Base-by-base conservation (phyloP, 2,113 vertebrate species). In the Cynoglossus semilaevis region DNA sequence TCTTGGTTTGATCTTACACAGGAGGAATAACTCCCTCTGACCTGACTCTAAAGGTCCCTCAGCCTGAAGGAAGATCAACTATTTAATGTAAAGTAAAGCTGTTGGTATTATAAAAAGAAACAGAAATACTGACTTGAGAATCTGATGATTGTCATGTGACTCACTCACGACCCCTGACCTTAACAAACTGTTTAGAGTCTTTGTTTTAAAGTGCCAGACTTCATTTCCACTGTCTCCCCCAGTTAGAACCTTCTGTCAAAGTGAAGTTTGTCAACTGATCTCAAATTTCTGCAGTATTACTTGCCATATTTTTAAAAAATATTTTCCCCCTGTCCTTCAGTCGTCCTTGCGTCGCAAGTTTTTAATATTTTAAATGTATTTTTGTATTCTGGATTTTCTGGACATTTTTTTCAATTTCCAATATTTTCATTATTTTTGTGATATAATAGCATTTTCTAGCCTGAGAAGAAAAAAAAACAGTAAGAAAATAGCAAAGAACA, bases 81-180 rank as follows among this genome's bases (percentile, higher is more conserved):
- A 52, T 69, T 5, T 41, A 38, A 8, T 51, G 19, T 6, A 29
- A 60, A 51, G 46, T 59, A 53, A 52, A 64, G 34, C 34, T 9
- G 45, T 29, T 16, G 42, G 58, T 53, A 5, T 43, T n/a, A 43
- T n/a, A n/a, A 9, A 1, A 18, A 54, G 62, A 42, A 9, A 1
- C 18, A 54, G 62, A 42, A 29, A n/a, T 49, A 7, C 15, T 15
- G 15, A 52, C 65, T 70, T 18, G n/a, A 68, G 52, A 53, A 43
- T 9, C 46, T 56, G 35, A 18, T 79, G 80, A 77, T 72, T 15
- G 63, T 81, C 84, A 83, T 70, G 81, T 88, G 84, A 83, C 81
- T 41, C 3, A 1, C 13, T 4, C 37, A 48, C 65, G 16, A 50
- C 9, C 9, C n/a, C 16, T 67, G 53, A 62, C 35, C 52, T 36